These are phyloP conservation scores for Phenganax subtilis DNA, from an alignment of 92 coral and sea anemone genomes.

Conservation along the genomic window DNA sequence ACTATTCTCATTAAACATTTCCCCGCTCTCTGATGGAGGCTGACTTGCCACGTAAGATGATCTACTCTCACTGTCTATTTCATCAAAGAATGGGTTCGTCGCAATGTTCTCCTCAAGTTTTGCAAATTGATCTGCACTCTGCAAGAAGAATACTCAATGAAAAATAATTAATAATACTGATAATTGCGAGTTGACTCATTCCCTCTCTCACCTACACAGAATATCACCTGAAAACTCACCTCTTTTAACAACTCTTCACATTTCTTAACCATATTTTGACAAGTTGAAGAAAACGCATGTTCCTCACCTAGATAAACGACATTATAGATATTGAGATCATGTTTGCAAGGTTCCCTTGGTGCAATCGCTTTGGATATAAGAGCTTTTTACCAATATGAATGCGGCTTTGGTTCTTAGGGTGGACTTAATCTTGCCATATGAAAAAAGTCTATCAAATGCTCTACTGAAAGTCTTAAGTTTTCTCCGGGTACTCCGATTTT, in stretches of 20 bases:
- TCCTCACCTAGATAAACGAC: slow-evolving; percentile 54
- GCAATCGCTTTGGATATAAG: too few relatives aligned
- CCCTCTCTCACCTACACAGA: neutral
- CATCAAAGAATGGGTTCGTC: slow-evolving; percentile 62
- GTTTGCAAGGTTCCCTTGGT: too few relatives aligned
- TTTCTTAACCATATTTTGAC: slow-evolving; percentile 58
- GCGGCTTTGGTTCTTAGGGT: too few relatives aligned
- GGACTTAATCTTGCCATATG: too few relatives aligned
- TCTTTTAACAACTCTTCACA: slow-evolving; percentile 79
- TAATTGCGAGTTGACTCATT: too few relatives aligned
- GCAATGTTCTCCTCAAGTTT: slow-evolving; percentile 76
- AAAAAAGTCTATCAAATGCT: too few relatives aligned
- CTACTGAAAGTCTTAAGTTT: too few relatives aligned
- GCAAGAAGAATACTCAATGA: neutral
- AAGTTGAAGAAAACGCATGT: slow-evolving; percentile 81
- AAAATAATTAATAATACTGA: neutral
- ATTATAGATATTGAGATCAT: too few relatives aligned
- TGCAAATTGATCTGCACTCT: slow-evolving; percentile 81
- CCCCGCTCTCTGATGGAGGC: slow-evolving; percentile 92
- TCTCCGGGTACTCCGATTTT: too few relatives aligned
- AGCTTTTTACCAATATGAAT: too few relatives aligned
- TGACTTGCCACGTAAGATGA: slow-evolving; percentile 93
- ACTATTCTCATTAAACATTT: slow-evolving; percentile 81
- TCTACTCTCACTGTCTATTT: slow-evolving; percentile 44
- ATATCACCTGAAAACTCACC: slow-evolving; percentile 39